Base-by-base conservation (phyloP, 2,888 invertebrate genomes). In the Icerya purchasi region DNA sequence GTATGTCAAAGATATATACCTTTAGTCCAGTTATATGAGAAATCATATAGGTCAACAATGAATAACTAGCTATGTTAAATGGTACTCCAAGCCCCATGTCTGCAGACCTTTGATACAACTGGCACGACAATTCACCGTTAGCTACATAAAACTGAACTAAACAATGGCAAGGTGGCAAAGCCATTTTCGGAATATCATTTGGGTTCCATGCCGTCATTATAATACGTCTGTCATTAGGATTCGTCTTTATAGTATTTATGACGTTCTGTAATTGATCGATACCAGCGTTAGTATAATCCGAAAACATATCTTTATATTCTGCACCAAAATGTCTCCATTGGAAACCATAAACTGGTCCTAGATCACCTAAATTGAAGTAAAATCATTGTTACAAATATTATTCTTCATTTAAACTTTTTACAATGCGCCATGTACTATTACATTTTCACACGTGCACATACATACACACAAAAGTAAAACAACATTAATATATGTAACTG, bases 291-390 rank as follows among this genome's bases (percentile, higher is more conserved):
- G 74, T 76, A 69, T 97, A 97, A 72, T 94, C 83, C 21, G 83
- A 77, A 64, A 84, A 76, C 75, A 86, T 85, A 66, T 84, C 80
- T 55, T 77, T 73, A 71, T 98, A 97, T 66, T 85, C 74, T 0
- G 96, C 94, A 20, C 97, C 97, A 74, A 84, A 94, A 70, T 98
- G 94, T 61, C 96, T 79, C 97, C 97, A 98, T 70, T 97, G 97
- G 69, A 97, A 98, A 0, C 96, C 97, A 75, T 97, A 97, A 1
- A 97, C 82, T 1, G 97, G 97, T 0, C 96, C 96, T 53, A 97
- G 76, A 73, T 97, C 97, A 61, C 94, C 83, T 82, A 65, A 10
- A 65, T 64, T n/a, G n/a, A n/a, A n/a, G n/a, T n/a, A n/a, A n/a
- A n/a, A n/a, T n/a, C n/a, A n/a, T n/a, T n/a, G n/a, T n/a, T n/a